Evolutionary conservation across 2,888 invertebrate genomes (phyloP).

Genomic region (Barypeithes pellucidus): DNA sequence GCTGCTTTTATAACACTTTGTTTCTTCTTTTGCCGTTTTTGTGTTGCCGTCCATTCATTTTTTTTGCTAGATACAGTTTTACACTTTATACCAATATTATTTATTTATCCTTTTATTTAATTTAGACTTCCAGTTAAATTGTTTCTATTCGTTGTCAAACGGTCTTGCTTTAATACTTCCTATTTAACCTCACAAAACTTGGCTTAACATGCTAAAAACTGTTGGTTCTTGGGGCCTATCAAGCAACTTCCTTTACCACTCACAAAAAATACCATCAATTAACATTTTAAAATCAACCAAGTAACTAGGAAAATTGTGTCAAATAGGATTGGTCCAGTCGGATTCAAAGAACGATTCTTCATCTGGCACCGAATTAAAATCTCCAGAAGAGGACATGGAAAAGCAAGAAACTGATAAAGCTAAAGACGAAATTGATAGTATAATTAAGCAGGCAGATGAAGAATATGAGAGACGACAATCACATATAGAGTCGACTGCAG

Average conservation of each 20-base stretch:
- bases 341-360: conserved; percentile 31
- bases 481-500: not conserved
- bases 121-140: not conserved
- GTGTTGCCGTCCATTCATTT: not conserved
- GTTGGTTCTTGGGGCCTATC: conserved; percentile 28
- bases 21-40: not conserved
- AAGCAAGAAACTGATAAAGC: conserved; percentile 53
- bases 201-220: conserved; percentile 14
- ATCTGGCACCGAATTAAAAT: conserved; percentile 17
- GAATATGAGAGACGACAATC: conserved; percentile 63
- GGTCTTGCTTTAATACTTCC: not conserved
- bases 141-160: not conserved
- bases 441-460: conserved; percentile 66
- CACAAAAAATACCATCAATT: conserved; percentile 29
- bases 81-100: not conserved
- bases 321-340: conserved; percentile 29
- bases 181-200: conserved; percentile 29
- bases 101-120: not conserved
- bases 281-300: conserved; percentile 10
- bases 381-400: conserved; percentile 16
- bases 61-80: conserved; percentile 1
- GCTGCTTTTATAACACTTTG: conserved; percentile 1
- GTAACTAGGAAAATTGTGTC: conserved; percentile 27
- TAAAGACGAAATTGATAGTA: conserved; percentile 65
- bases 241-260: conserved; percentile 16